These are phyloP conservation scores for Seladonia tumulorum DNA, from an alignment of 2,888 invertebrate species.

Conservation along the genomic window DNA sequence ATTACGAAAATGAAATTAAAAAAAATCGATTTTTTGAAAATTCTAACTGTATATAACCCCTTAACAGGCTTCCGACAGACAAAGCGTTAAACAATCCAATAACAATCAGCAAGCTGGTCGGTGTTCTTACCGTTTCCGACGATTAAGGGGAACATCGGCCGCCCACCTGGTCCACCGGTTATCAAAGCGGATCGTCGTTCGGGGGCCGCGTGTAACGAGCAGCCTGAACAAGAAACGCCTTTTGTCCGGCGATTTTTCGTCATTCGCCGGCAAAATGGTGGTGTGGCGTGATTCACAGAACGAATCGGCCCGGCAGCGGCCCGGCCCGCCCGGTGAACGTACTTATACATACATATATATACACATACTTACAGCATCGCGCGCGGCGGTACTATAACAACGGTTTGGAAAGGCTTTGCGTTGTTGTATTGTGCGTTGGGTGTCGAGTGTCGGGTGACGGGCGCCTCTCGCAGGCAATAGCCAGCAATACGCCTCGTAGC, in stretches of 20 bases:
- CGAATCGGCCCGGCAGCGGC: conserved; percentile 28
- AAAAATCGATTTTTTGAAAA: too few relatives aligned
- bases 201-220: conserved; percentile 38
- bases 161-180: conserved; percentile 47
- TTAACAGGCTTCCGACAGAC: not conserved
- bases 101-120: conserved; percentile 31
- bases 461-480: not conserved
- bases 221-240: conserved; percentile 39
- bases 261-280: conserved; percentile 31
- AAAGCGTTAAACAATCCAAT: conserved; percentile 28
- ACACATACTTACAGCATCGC: conserved; percentile 29
- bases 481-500: not conserved
- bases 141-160: conserved; percentile 44
- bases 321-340: conserved; percentile 28
- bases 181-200: conserved; percentile 57
- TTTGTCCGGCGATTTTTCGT: conserved; percentile 58
- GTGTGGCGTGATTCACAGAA: conserved; percentile 53
- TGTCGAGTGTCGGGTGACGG: conserved; percentile 8
- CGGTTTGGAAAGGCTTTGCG: conserved; percentile 9
- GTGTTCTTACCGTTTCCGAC: conserved; percentile 26
- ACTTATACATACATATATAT: too few relatives aligned
- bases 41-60: too few relatives aligned
- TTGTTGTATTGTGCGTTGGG: conserved; percentile 18
- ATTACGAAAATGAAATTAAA: too few relatives aligned
- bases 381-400: conserved; percentile 41